Conservation (phyloP, 30 jellyfish, hydroid and myxozoan genomes). For the Nemopilema nomurai region DNA sequence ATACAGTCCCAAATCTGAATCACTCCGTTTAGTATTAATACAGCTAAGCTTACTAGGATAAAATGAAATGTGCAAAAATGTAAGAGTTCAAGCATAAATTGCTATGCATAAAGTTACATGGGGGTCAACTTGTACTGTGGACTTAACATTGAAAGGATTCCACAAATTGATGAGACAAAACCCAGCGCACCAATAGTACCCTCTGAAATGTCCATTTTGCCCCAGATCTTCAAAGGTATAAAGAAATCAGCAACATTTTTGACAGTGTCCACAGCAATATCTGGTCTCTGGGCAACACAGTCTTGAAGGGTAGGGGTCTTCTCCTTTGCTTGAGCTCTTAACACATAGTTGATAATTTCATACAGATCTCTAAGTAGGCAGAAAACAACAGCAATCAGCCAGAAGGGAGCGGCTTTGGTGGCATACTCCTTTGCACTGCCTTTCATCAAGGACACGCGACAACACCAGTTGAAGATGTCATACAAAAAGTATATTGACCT, state of each 20-base stretch:
- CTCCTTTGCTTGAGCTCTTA: conserved; percentile 59
- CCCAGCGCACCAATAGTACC: conserved; percentile 89
- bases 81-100: too few relatives aligned
- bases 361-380: conserved; percentile 79
- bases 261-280: conserved; percentile 63
- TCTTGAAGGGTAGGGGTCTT: conserved; percentile 32
- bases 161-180: conserved; percentile 77
- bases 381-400: conserved; percentile 85
- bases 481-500: conserved; percentile 77
- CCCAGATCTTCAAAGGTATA: conserved; percentile 82
- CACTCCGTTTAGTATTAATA: too few relatives aligned
- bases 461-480: conserved; percentile 86
- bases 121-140: conserved; percentile 83
- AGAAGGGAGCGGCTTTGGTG: conserved; percentile 70
- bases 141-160: conserved; percentile 52
- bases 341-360: conserved; percentile 61
- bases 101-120: too few relatives aligned
- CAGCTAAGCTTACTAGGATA: too few relatives aligned
- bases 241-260: conserved; percentile 69
- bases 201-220: conserved; percentile 48
- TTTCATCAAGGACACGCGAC: conserved; percentile 76
- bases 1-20: too few relatives aligned
- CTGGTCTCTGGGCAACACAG: conserved; percentile 63
- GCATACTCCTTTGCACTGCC: conserved; percentile 81
- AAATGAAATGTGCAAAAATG: too few relatives aligned